These are phyloP conservation scores for Rhabdomys dilectus DNA, from an alignment of 2,113 vertebrate genomes.

Conservation along the genomic window DNA sequence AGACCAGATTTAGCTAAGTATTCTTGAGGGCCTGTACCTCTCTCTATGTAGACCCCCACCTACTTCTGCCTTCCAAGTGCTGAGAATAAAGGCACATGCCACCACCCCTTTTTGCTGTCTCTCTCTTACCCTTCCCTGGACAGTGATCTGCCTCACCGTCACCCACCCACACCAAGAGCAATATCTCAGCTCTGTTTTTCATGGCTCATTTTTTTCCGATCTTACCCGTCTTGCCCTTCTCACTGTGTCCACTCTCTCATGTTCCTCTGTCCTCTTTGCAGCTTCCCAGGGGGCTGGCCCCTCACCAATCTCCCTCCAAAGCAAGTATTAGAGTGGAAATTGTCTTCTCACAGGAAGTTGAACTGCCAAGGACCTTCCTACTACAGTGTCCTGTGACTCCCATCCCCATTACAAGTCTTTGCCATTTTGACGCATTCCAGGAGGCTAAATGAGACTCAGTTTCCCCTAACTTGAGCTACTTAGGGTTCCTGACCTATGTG, in stretches of 20 bases:
- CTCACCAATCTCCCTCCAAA: neutral
- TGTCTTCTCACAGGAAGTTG: neutral
- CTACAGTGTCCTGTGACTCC: neutral
- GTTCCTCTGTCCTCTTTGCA: neutral
- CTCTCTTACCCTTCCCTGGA: neutral
- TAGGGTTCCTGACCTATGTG: neutral
- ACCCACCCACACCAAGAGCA: neutral
- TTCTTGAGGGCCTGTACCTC: neutral
- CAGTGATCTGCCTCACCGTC: neutral
- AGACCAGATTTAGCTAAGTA: neutral
- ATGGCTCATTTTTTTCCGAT: neutral
- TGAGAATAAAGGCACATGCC: neutral
- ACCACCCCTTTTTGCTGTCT: neutral
- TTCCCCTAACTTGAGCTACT: neutral
- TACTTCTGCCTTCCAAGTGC: neutral
- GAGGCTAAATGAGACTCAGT: neutral
- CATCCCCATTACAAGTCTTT: neutral
- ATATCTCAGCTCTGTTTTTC: neutral
- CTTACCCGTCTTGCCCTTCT: neutral
- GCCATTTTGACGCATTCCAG: neutral
- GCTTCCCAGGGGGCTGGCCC: neutral
- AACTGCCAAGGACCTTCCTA: neutral
- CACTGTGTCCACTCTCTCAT: neutral
- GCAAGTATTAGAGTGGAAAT: neutral
- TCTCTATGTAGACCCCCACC: neutral